These are phyloP conservation scores for Xiphophorus hellerii DNA, from an alignment of 2,113 vertebrate species.

Conservation along the genomic window DNA sequence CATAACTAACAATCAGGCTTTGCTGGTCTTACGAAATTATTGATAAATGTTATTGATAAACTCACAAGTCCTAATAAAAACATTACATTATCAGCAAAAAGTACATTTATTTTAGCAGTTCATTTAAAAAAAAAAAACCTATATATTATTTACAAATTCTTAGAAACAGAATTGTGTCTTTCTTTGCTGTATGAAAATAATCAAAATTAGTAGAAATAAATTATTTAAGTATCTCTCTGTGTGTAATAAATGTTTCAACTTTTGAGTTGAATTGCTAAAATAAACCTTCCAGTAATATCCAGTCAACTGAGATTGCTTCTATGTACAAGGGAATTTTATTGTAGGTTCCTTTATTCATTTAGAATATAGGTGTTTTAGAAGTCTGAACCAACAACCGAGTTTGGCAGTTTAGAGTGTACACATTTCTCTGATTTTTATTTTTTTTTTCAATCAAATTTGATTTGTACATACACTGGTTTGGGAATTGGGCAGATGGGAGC, in stretches of 20 bases:
- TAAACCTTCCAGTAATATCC: background rate
- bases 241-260: background rate
- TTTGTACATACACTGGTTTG: constrained; percentile 5
- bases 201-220: too few species aligned
- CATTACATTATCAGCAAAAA: too few species aligned
- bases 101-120: too few species aligned
- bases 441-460: constrained; percentile 11
- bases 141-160: too few species aligned
- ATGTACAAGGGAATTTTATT: background rate
- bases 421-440: constrained; percentile 18
- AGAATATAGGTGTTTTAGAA: background rate
- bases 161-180: too few species aligned
- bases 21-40: background rate
- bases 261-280: background rate
- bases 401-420: constrained; percentile 17
- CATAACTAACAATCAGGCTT: constrained; percentile 1
- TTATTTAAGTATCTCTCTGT: too few species aligned
- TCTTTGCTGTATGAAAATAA: too few species aligned
- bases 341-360: background rate
- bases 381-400: background rate
- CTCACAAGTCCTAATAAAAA: too few species aligned
- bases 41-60: too few species aligned
- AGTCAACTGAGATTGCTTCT: background rate
- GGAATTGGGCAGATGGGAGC: constrained; percentile 64
- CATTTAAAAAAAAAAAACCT: too few species aligned